phyloP scores from a whole-genome alignment of 2,113 vertebrate species.

The Mola mola region DNA sequence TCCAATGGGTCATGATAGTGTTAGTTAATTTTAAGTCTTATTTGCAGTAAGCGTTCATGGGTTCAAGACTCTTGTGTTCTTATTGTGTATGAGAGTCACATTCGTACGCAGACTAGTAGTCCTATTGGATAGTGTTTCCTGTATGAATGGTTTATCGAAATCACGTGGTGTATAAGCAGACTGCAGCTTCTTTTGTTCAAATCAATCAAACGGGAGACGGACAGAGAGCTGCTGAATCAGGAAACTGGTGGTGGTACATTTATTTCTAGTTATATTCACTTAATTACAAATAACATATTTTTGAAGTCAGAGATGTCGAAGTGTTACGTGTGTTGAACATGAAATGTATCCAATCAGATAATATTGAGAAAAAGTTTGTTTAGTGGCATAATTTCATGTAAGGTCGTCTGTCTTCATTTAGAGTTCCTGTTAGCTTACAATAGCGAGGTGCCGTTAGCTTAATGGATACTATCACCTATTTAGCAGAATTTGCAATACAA shows the following conservation, averaged over 20 bases:
- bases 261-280: slow-evolving; percentile 36
- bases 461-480: background rate
- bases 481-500: background rate
- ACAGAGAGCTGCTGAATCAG: slow-evolving; percentile 79
- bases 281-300: background rate
- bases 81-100: no score
- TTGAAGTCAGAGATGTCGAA: background rate
- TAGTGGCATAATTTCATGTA: slow-evolving; percentile 35
- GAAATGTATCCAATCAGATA: background rate
- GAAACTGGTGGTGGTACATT: slow-evolving; percentile 70
- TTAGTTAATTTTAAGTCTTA: no score
- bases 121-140: slow-evolving; percentile 50
- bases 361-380: slow-evolving; percentile 55
- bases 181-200: slow-evolving; percentile 94
- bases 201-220: slow-evolving; percentile 87
- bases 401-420: slow-evolving; percentile 62
- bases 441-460: slow-evolving; percentile 54
- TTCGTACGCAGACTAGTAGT: no score
- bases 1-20: no score
- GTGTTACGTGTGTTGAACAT: background rate
- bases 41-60: no score
- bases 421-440: slow-evolving; percentile 65
- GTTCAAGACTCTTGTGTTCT: no score
- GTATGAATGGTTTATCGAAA: slow-evolving; percentile 74
- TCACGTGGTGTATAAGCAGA: slow-evolving; percentile 89